Evolutionary conservation across 2,113 vertebrate genomes (phyloP).

Genomic region (Tenrec ecaudatus): DNA sequence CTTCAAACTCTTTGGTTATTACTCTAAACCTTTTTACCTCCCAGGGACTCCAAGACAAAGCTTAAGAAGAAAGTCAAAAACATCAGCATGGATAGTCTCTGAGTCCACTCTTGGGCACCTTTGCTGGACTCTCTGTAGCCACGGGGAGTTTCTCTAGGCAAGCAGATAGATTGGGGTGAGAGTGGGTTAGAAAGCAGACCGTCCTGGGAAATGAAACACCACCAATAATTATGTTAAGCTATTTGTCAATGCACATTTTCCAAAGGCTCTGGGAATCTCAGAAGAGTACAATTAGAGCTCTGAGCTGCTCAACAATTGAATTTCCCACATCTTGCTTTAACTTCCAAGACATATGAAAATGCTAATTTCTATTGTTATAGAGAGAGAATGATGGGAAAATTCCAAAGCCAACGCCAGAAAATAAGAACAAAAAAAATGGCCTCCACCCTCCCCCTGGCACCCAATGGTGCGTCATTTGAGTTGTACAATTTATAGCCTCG

Average conservation of each 20-base stretch:
- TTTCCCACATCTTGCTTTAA: slow-evolving; percentile 80
- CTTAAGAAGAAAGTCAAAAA: slow-evolving; percentile 30
- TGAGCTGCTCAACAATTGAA: slow-evolving; percentile 67
- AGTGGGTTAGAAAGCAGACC: slow-evolving; percentile 52
- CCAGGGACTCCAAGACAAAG: neutral
- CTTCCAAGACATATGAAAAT: slow-evolving; percentile 77
- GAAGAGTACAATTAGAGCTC: slow-evolving; percentile 75
- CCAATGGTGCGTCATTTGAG: slow-evolving; percentile 41
- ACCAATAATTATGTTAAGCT: slow-evolving; percentile 67
- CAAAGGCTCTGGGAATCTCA: slow-evolving; percentile 72
- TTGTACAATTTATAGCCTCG: slow-evolving; percentile 22
- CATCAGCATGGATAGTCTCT: neutral
- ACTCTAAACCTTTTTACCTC: neutral
- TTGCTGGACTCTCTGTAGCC: neutral
- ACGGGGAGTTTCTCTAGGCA: neutral
- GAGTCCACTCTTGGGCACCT: neutral
- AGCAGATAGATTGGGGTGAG: neutral
- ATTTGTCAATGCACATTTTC: slow-evolving; percentile 70
- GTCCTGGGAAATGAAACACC: slow-evolving; percentile 68
- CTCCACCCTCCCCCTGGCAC: slow-evolving; percentile 1
- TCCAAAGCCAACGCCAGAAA: slow-evolving; percentile 69
- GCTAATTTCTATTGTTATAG: slow-evolving; percentile 76
- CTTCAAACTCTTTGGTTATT: neutral
- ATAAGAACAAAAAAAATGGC: slow-evolving; percentile 34
- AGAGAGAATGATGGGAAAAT: slow-evolving; percentile 67